A percentile compares a stretch with the other conserved stretches of the same genome.
Evolutionary conservation across 1,140 invertebrate genomes (phyloP).

Genomic region (Lanistes nyassanus): DNA sequence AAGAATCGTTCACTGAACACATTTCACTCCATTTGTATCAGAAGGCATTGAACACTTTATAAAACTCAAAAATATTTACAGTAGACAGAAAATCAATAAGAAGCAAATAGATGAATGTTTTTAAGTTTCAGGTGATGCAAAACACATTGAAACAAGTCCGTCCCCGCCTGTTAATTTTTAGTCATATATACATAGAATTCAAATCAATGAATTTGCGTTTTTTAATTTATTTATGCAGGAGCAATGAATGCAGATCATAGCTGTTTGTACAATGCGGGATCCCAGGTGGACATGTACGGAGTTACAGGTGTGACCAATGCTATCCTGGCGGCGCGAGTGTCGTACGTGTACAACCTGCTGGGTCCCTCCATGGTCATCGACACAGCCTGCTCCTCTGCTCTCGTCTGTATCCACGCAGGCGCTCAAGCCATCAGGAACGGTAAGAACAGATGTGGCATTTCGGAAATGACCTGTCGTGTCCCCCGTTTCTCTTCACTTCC

Average conservation of each 20-base stretch:
- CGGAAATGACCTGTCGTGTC: no score
- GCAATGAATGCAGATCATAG: constrained; percentile 48
- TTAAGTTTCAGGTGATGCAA: no score
- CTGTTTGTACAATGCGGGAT: constrained; percentile 13
- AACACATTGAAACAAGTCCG: no score
- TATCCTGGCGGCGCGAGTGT: constrained; percentile 43
- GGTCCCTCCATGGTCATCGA: constrained; percentile 49
- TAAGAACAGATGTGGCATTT: background rate
- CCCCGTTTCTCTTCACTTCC: background rate
- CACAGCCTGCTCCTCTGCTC: constrained; percentile 50
- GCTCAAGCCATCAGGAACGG: constrained; percentile 39
- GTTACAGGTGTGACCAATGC: constrained; percentile 44
- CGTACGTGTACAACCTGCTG: constrained; percentile 46
- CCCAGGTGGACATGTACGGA: constrained; percentile 35
- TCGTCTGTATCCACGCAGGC: constrained; percentile 44
- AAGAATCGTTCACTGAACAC: no score
- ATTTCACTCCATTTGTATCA: no score
- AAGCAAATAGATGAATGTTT: no score
- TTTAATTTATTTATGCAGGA: constrained; percentile 13
- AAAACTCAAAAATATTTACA: no score
- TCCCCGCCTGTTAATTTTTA: no score
- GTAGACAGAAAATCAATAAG: no score
- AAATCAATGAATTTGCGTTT: background rate
- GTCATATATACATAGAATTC: no score
- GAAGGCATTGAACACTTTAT: no score